Percentiles rank a stretch among this genome's conserved stretches.
Conservation (phyloP, 1,140 invertebrate genomes). For the Apis cerana region DNA sequence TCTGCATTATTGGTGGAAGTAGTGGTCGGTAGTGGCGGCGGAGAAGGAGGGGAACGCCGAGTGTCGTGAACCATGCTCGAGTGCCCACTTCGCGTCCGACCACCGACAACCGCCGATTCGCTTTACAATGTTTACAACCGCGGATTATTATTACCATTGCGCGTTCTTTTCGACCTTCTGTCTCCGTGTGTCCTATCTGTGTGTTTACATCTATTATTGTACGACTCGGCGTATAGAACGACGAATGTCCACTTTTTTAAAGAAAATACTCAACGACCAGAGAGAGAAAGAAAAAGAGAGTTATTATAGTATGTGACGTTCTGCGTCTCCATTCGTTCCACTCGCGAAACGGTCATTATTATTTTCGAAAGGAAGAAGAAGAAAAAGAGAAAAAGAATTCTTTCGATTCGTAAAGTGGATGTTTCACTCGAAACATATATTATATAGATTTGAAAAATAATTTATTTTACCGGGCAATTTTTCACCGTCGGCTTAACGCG, state of each 20-base stretch:
- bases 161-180: background rate
- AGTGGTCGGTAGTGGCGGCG: background rate
- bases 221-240: too few relatives aligned
- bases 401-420: background rate
- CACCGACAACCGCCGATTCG: slow-evolving; percentile 37
- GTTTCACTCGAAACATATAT: background rate
- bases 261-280: too few relatives aligned
- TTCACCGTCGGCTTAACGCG: slow-evolving; percentile 17
- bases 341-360: too few relatives aligned
- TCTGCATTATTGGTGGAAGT: slow-evolving; percentile 55
- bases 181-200: too few relatives aligned
- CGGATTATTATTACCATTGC: slow-evolving; percentile 14
- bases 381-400: too few relatives aligned
- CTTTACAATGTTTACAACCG: slow-evolving; percentile 8
- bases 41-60: background rate
- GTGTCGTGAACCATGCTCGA: slow-evolving; percentile 45
- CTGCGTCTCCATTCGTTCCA: background rate
- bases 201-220: background rate
- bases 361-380: background rate
- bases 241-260: too few relatives aligned
- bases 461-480: slow-evolving; percentile 4
- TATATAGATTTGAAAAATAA: slow-evolving; percentile 3
- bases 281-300: too few relatives aligned
- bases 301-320: too few relatives aligned
- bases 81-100: slow-evolving; percentile 42